These are phyloP conservation scores for Plodia interpunctella DNA, from an alignment of 1,140 invertebrate genomes.

Conservation along the genomic window DNA sequence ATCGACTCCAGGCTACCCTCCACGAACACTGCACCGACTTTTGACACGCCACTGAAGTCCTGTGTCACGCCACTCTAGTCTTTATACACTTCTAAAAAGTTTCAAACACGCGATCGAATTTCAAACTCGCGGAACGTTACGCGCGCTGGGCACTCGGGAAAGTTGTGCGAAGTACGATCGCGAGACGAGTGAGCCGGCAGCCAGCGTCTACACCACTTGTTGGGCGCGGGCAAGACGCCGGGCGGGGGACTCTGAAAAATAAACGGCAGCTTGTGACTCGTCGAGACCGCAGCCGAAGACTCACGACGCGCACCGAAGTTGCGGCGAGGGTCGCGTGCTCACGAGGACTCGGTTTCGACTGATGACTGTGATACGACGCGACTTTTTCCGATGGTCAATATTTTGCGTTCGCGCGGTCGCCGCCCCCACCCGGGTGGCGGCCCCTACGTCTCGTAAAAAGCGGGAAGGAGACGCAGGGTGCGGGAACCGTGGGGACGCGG, in stretches of 20 bases:
- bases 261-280: constrained; percentile 46
- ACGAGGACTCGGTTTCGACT: constrained; percentile 75
- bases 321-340: constrained; percentile 64
- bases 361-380: constrained; percentile 77
- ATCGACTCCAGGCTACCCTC: constrained; percentile 67
- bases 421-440: constrained; percentile 73
- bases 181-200: constrained; percentile 58
- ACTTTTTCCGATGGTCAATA: constrained; percentile 79
- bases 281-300: constrained; percentile 71
- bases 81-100: constrained; percentile 53
- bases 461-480: constrained; percentile 75
- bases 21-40: constrained; percentile 39
- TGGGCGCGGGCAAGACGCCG: constrained; percentile 68
- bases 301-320: constrained; percentile 65
- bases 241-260: constrained; percentile 66
- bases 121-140: constrained; percentile 44
- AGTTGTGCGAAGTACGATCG: constrained; percentile 65
- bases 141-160: constrained; percentile 46
- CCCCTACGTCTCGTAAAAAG: constrained; percentile 78
- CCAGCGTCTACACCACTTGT: constrained; percentile 66
- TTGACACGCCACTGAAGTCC: constrained; percentile 60
- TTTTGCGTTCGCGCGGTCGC: constrained; percentile 75
- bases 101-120: constrained; percentile 61
- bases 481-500: constrained; percentile 52
- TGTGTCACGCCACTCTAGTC: constrained; percentile 54